phyloP scores from a whole-genome alignment of 2,888 invertebrate genomes.

The Epinotia bilunana region DNA sequence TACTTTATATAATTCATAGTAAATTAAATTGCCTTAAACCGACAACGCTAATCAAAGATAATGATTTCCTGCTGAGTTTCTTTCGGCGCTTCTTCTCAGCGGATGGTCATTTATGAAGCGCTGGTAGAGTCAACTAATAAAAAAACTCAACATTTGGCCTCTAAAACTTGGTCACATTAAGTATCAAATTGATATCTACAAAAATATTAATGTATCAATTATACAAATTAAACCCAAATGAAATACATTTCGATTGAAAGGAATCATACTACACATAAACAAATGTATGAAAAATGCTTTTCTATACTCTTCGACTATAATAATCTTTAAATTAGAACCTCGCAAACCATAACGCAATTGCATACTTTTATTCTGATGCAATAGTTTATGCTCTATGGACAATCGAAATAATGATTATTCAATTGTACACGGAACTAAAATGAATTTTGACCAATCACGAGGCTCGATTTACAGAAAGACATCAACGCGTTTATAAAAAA shows the following conservation, averaged over 20 bases:
- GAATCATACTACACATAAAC: neutral
- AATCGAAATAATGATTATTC: too few relatives aligned
- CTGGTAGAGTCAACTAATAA: constrained; percentile 53
- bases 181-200: constrained; percentile 20
- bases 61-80: constrained; percentile 71
- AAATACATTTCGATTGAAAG: neutral
- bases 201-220: constrained; percentile 42
- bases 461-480: too few relatives aligned
- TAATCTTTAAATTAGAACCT: too few relatives aligned
- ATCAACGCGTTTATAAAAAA: too few relatives aligned
- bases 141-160: neutral
- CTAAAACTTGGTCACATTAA: neutral
- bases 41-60: neutral
- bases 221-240: constrained; percentile 24
- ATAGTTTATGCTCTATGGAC: too few relatives aligned
- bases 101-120: constrained; percentile 73
- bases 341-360: too few relatives aligned
- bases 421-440: too few relatives aligned
- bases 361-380: too few relatives aligned
- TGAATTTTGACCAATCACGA: too few relatives aligned
- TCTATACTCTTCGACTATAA: too few relatives aligned
- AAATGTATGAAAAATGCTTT: neutral
- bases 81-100: constrained; percentile 79
- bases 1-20: too few relatives aligned
- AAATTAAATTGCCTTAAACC: neutral